A percentile compares a stretch with the other conserved stretches of the same genome.
Evolutionary conservation across 2,113 vertebrate species (phyloP).

Genomic region (Salvelinus alpinus): DNA sequence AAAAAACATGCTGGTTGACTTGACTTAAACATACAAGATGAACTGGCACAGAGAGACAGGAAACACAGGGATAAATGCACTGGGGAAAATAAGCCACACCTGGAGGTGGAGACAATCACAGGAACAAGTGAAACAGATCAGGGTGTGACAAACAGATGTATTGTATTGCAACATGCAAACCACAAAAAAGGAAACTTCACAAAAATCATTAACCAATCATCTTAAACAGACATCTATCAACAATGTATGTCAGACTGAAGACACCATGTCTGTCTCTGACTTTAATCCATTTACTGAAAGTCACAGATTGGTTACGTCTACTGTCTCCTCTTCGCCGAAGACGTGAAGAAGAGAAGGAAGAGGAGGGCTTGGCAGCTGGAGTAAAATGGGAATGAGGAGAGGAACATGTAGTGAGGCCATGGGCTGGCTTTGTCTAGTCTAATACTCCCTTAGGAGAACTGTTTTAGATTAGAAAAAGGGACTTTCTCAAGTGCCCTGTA

Average conservation of each 20-base stretch:
- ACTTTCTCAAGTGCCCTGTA: neutral
- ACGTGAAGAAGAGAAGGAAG: neutral
- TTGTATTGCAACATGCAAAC: neutral
- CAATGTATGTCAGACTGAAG: neutral
- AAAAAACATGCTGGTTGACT: too few species aligned
- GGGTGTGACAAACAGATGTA: neutral
- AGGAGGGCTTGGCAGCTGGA: neutral
- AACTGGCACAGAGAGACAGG: too few species aligned
- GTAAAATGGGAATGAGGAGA: neutral
- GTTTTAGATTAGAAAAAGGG: slow-evolving; percentile 7
- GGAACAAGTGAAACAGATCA: too few species aligned
- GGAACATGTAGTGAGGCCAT: neutral
- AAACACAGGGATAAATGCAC: too few species aligned
- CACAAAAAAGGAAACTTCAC: neutral
- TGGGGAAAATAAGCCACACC: too few species aligned
- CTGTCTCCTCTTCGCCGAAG: neutral
- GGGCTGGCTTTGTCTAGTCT: slow-evolving; percentile 5
- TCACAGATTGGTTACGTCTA: neutral
- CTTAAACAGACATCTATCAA: neutral
- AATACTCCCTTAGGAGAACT: neutral
- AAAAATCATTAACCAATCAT: neutral
- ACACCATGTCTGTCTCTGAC: neutral
- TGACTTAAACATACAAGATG: too few species aligned
- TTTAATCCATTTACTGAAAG: neutral
- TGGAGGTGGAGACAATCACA: too few species aligned